Conservation (phyloP, 2,113 vertebrate genomes). For the Nymphicus hollandicus region DNA sequence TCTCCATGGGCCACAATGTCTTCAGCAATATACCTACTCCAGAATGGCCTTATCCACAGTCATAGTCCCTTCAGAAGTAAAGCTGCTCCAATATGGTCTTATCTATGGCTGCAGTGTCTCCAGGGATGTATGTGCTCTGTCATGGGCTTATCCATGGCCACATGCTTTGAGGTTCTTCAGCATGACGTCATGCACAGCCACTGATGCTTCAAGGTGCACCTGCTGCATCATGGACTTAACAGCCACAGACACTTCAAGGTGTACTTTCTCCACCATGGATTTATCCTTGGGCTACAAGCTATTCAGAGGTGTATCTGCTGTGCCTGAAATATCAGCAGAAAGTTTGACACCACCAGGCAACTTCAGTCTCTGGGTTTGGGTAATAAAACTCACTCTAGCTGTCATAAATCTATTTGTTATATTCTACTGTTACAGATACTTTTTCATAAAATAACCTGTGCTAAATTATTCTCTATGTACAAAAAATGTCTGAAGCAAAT, state of each 20-base stretch:
- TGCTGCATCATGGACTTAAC: not conserved
- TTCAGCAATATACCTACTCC: not conserved
- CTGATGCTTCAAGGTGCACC: not conserved
- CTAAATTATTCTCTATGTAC: not conserved
- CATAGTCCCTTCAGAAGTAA: not conserved
- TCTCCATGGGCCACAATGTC: not conserved
- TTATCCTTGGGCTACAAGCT: not conserved
- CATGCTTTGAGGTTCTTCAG: not conserved
- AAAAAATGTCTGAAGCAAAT: not conserved
- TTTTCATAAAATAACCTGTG: not conserved
- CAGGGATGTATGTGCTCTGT: not conserved
- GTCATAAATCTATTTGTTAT: not conserved
- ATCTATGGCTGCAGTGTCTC: not conserved
- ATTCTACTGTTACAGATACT: not conserved
- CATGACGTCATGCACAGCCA: not conserved
- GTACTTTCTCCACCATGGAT: not conserved
- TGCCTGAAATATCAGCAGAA: not conserved
- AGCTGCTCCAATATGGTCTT: not conserved
- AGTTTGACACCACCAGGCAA: not conserved
- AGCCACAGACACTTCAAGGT: not conserved
- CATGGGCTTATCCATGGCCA: not conserved
- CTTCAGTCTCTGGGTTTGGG: not conserved
- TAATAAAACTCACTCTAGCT: not conserved
- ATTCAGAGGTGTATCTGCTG: not conserved
- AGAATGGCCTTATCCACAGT: not conserved